Evolutionary conservation across 2,888 invertebrate species (phyloP).

Genomic region (Acanthosepion lycidas): DNA sequence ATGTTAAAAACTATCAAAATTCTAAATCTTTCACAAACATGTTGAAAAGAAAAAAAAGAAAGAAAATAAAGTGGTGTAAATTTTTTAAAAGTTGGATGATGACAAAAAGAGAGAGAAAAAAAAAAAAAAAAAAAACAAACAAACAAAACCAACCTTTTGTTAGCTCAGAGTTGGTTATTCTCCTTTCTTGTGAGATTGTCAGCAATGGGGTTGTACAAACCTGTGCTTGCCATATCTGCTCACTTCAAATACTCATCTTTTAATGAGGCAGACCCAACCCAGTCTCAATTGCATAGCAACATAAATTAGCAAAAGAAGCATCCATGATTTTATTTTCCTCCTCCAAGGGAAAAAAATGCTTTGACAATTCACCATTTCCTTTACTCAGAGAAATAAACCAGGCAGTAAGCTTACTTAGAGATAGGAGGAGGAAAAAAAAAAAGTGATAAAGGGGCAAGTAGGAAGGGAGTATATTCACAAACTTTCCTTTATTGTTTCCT

Average conservation of each 20-base stretch:
- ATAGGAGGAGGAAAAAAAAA: not conserved
- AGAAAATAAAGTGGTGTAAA: not conserved
- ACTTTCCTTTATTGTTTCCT: not conserved
- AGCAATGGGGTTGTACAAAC: constrained; percentile 33
- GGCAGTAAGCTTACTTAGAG: not conserved
- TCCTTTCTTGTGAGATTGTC: not conserved
- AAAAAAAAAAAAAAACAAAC: not conserved
- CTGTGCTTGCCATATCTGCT: not conserved
- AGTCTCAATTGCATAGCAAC: not conserved
- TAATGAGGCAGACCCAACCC: not conserved
- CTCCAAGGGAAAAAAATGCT: not conserved
- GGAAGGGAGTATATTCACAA: too few species aligned
- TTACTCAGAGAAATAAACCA: not conserved
- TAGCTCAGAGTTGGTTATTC: constrained; percentile 4
- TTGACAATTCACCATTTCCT: not conserved
- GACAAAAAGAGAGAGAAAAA: not conserved
- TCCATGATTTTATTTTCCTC: not conserved
- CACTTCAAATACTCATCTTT: not conserved
- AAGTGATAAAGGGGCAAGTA: not conserved
- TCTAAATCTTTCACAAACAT: not conserved
- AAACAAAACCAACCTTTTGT: not conserved
- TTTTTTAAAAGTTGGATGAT: not conserved
- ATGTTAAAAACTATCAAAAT: not conserved
- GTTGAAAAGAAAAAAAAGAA: not conserved
- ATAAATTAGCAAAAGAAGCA: not conserved